Conservation (phyloP, 37 sponge, comb jelly and placozoan genomes). For the Halichondria panicea region DNA sequence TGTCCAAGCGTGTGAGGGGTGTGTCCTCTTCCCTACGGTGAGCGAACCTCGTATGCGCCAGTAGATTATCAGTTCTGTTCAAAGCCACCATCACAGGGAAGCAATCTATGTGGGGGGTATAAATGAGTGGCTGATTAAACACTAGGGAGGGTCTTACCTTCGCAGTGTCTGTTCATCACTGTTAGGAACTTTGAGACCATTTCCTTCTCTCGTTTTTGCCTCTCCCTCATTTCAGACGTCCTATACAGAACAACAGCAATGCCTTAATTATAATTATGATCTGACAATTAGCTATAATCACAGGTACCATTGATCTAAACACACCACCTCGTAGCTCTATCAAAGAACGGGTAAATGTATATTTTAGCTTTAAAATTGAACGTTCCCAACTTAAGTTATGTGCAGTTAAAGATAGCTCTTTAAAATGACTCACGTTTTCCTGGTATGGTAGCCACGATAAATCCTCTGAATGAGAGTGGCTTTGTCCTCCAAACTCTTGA, state of each 20-base stretch:
- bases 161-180: constrained; percentile 2
- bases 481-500: constrained; percentile 56
- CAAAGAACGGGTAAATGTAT: too few relatives aligned
- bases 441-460: constrained; percentile 43
- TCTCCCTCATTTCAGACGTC: constrained; percentile 5
- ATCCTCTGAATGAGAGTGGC: constrained; percentile 70
- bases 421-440: constrained; percentile 62
- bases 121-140: background rate
- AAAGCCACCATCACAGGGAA: constrained; percentile 11
- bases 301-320: too few relatives aligned
- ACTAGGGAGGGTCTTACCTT: constrained; percentile 15
- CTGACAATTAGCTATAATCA: too few relatives aligned
- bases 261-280: background rate
- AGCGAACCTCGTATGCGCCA: constrained; percentile 30
- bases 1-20: background rate
- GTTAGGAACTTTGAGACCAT: background rate
- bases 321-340: too few relatives aligned
- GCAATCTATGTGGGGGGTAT: background rate
- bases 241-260: background rate
- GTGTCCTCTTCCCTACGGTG: background rate
- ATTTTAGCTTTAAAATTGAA: too few relatives aligned
- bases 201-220: constrained; percentile 13
- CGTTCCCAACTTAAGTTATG: too few relatives aligned
- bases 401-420: too few relatives aligned
- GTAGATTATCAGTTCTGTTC: constrained; percentile 29